Conservation (phyloP, 2,113 vertebrate species). For the Leptobrachium leishanense region DNA sequence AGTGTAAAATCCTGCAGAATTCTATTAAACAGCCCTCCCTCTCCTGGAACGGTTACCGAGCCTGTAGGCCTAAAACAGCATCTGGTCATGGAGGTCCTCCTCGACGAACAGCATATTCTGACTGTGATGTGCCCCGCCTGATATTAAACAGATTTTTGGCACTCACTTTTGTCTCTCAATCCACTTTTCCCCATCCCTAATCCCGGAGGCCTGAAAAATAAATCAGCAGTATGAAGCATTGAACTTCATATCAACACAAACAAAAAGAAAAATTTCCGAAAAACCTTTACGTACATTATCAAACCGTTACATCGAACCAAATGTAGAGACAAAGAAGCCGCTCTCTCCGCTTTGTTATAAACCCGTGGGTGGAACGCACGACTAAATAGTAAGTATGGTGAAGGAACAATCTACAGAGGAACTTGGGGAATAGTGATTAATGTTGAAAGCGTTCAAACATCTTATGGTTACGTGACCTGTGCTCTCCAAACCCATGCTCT, state of each 20-base stretch:
- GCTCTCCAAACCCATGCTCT: slow-evolving; percentile 54
- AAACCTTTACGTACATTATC: no score
- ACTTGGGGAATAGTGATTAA: neutral
- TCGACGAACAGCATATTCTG: slow-evolving; percentile 18
- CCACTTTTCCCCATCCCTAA: no score
- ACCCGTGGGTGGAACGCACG: no score
- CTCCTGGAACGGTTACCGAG: neutral
- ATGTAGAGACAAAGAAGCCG: no score
- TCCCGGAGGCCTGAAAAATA: no score
- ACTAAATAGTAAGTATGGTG: neutral
- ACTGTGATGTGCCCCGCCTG: slow-evolving; percentile 39
- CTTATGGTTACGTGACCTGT: neutral
- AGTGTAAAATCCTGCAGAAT: slow-evolving; percentile 51
- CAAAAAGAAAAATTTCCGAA: no score
- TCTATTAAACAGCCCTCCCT: no score
- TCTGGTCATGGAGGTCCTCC: slow-evolving; percentile 40
- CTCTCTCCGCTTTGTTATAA: no score
- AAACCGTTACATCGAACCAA: no score
- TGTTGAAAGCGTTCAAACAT: neutral
- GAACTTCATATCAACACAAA: no score
- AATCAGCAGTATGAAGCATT: no score
- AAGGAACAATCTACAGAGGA: neutral
- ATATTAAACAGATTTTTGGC: slow-evolving; percentile 54
- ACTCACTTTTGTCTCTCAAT: neutral
- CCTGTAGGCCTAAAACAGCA: slow-evolving; percentile 51